Percentiles rank a stretch among this genome's conserved stretches.
Evolutionary conservation across 2,113 vertebrate genomes (phyloP).

Genomic region (Aptenodytes patagonicus): DNA sequence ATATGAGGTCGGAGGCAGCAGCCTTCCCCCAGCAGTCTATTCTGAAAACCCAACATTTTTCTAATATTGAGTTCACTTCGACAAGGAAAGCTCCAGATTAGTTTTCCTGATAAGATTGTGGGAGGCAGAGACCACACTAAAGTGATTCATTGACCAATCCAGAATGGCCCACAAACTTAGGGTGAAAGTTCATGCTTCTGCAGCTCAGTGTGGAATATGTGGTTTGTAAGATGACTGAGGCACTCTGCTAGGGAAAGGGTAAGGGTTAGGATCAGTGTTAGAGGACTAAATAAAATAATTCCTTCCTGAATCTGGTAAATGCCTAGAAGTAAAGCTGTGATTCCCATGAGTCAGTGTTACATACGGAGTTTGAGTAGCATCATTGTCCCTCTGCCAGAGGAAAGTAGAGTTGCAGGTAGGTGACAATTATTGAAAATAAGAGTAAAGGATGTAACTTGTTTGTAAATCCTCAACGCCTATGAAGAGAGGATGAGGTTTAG

Average conservation of each 20-base stretch:
- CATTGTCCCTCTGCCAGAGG: not conserved
- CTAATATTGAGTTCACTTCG: not conserved
- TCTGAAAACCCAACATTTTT: not conserved
- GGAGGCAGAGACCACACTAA: not conserved
- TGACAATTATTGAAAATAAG: not conserved
- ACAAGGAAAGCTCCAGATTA: not conserved
- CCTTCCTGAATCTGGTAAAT: not conserved
- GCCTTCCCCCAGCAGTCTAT: not conserved
- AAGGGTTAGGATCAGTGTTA: not conserved
- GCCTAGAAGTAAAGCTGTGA: not conserved
- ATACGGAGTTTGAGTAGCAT: accelerated
- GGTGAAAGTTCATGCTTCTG: not conserved
- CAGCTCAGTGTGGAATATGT: not conserved
- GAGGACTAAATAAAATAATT: not conserved
- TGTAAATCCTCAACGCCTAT: not conserved
- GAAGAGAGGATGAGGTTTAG: not conserved
- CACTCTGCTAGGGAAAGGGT: not conserved
- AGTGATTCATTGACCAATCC: not conserved
- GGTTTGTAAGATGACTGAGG: not conserved
- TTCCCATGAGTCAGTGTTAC: not conserved
- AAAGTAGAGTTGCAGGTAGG: not conserved
- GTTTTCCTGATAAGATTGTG: not conserved
- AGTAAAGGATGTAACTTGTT: not conserved
- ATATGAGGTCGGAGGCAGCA: not conserved
- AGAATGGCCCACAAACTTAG: not conserved